Evolutionary conservation across 2,797 vertebrate genomes (phyloP), one percentile per base, ranked within the genome.

Genomic region (Perodicticus potto): DNA sequence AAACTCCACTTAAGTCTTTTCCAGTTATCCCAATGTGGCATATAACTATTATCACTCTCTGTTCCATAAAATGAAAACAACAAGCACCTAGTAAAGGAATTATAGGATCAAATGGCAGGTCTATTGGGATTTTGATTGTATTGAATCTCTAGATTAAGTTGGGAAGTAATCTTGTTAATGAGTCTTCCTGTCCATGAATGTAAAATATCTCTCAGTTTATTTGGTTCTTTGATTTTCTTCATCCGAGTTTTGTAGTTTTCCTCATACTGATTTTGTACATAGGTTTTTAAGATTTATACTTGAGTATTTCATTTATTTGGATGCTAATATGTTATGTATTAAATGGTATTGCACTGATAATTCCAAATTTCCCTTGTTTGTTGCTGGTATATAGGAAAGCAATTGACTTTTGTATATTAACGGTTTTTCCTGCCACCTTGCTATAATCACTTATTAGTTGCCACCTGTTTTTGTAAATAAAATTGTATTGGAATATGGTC

Each of bases 41-140:
- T 32, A 73, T 65, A 76, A 89, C 45, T 43, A 29, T n/a, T 77
- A 73, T 74, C 57, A 67, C 89, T 91, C 91, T 63, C n/a, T 67
- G 73, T 61, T 4, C 34, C 1, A 32, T 63, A 10, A 57, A 76
- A 70, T 20, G 40, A n/a, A n/a, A n/a, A n/a, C n/a, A n/a, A n/a
- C n/a, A n/a, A n/a, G n/a, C n/a, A n/a, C n/a, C n/a, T n/a, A n/a
- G n/a, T n/a, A n/a, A n/a, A n/a, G n/a, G n/a, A n/a, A n/a, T n/a
- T n/a, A n/a, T n/a, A n/a, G n/a, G n/a, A n/a, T n/a, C n/a, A n/a
- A n/a, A n/a, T n/a, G n/a, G n/a, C n/a, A n/a, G n/a, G n/a, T n/a
- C 37, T 23, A 0, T 59, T 63, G 80, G 57, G 11, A 69, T 69
- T 77, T 83, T 89, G 25, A 6, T 37, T 70, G 40, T 27, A 40